Conservation (phyloP, 2,888 invertebrate species). For the Tortricodes alternella region DNA sequence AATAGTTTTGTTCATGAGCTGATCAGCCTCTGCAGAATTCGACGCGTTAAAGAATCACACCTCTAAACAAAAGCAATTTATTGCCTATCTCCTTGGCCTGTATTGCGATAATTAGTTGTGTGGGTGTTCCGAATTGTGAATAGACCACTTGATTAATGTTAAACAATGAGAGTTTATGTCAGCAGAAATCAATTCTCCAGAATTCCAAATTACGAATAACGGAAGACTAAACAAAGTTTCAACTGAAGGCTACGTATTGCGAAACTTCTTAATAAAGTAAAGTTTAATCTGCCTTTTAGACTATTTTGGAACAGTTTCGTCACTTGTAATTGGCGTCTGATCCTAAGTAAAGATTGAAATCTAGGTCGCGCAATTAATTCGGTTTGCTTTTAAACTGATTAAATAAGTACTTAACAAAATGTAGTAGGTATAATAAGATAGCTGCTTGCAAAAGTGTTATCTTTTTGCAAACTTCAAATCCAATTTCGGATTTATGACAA, state of each 20-base stretch:
- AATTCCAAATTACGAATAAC: constrained; percentile 35
- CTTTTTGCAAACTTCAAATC: not conserved
- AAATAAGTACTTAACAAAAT: too few species aligned
- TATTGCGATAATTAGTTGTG: constrained; percentile 39
- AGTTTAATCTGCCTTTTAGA: not conserved
- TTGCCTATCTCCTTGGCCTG: constrained; percentile 15
- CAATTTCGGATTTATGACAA: too few species aligned
- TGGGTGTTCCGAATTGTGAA: constrained; percentile 40
- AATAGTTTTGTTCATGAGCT: too few species aligned
- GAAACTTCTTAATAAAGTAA: not conserved
- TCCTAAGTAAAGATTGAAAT: not conserved
- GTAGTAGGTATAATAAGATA: not conserved
- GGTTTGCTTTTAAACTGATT: not conserved
- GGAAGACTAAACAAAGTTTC: constrained; percentile 9
- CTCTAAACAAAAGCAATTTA: constrained; percentile 14
- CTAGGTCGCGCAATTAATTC: not conserved
- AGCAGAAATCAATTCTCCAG: constrained; percentile 50
- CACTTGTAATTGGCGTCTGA: too few species aligned
- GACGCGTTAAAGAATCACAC: too few species aligned
- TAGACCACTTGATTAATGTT: constrained; percentile 49
- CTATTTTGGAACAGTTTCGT: too few species aligned
- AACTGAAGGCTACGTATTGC: constrained; percentile 1
- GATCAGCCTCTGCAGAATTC: too few species aligned
- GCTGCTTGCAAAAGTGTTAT: not conserved
- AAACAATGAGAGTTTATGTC: constrained; percentile 43